These are phyloP conservation scores for Agelas oroides DNA, from an alignment of 37 sponge, comb jelly and placozoan genomes.

Conservation along the genomic window DNA sequence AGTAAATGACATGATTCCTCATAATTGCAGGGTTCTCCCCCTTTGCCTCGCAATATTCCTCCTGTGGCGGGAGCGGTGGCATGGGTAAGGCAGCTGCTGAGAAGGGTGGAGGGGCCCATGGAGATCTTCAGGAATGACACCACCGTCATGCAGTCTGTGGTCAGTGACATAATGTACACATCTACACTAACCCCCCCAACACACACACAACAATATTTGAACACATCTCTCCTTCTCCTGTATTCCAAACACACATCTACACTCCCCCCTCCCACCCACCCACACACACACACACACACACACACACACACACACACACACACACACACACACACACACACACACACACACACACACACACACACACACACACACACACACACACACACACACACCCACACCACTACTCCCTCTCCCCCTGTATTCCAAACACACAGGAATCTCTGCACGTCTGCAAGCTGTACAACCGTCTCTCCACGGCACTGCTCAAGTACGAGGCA, in stretches of 20 bases:
- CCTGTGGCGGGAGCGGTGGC: conserved; percentile 72
- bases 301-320: too few species aligned
- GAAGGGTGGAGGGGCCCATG: conserved; percentile 85
- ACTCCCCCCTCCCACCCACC: too few species aligned
- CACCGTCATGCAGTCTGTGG: conserved; percentile 72
- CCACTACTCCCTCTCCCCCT: neutral
- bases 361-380: too few species aligned
- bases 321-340: too few species aligned
- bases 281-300: too few species aligned
- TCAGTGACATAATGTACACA: conserved; percentile 16
- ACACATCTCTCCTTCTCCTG: too few species aligned
- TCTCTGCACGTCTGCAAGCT: conserved; percentile 70
- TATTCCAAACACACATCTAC: too few species aligned
- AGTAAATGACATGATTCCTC: too few species aligned
- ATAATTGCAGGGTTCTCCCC: conserved; percentile 76
- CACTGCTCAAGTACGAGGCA: conserved; percentile 80
- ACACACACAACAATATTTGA: too few species aligned
- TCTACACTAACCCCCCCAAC: too few species aligned
- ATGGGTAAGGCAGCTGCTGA: conserved; percentile 81
- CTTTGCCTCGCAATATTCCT: conserved; percentile 47
- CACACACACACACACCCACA: too few species aligned
- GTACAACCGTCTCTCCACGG: conserved; percentile 82
- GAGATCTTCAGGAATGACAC: conserved; percentile 66
- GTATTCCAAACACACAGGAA: conserved; percentile 46
- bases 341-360: too few species aligned